Conservation (phyloP, 2,113 vertebrate species). For the Rhea americana region DNA sequence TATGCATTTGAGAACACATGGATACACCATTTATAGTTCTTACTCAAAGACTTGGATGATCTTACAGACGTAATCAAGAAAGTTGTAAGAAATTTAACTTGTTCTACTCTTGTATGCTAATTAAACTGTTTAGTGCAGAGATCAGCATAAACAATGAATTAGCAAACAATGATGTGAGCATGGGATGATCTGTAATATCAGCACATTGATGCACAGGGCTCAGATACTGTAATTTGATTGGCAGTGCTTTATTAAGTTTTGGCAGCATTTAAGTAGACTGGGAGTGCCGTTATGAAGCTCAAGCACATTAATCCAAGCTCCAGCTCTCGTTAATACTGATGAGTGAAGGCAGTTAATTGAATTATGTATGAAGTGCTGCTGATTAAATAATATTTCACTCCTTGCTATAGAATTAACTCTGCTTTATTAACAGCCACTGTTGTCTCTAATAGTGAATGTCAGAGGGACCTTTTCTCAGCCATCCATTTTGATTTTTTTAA, state of each 20-base stretch:
- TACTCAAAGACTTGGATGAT: constrained; percentile 43
- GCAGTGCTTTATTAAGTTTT: constrained; percentile 79
- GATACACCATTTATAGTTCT: constrained; percentile 18
- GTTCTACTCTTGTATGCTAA: constrained; percentile 51
- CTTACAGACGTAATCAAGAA: constrained; percentile 38
- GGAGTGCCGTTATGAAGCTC: constrained; percentile 73
- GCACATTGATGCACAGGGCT: constrained; percentile 60
- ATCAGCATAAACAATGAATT: constrained; percentile 77
- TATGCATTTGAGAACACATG: not conserved
- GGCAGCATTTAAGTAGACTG: constrained; percentile 72
- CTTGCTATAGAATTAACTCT: constrained; percentile 74
- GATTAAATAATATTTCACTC: constrained; percentile 84
- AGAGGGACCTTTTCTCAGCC: constrained; percentile 64
- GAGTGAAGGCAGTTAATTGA: constrained; percentile 82
- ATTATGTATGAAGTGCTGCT: constrained; percentile 83
- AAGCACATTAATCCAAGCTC: constrained; percentile 75
- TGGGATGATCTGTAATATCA: constrained; percentile 73
- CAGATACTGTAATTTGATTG: constrained; percentile 72
- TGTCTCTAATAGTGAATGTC: constrained; percentile 72
- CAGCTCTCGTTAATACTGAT: constrained; percentile 78
- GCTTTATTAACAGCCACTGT: constrained; percentile 73
- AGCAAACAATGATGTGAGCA: constrained; percentile 70
- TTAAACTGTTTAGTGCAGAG: constrained; percentile 74
- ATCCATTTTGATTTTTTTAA: constrained; percentile 22
- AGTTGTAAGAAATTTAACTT: constrained; percentile 38